Percentiles rank a stretch among this genome's conserved stretches.
Evolutionary conservation across 2,797 vertebrate genomes (phyloP).

Genomic region (Cynopterus sphinx): DNA sequence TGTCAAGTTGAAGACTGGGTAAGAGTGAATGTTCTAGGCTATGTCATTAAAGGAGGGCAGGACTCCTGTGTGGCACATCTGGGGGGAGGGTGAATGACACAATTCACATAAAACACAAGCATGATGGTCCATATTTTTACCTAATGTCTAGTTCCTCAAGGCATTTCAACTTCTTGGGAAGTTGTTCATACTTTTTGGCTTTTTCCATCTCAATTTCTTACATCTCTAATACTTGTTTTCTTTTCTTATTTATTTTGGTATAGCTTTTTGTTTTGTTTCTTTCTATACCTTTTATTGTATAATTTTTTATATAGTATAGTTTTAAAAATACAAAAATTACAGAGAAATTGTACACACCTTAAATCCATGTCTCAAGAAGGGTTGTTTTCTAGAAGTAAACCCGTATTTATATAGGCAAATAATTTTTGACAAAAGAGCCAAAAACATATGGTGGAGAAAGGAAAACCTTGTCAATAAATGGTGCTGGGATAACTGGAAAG

Average conservation of each 20-base stretch:
- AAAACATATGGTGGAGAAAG: too few relatives aligned
- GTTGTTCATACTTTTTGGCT: background rate
- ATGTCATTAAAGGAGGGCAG: background rate
- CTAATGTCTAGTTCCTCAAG: background rate
- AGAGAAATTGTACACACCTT: background rate
- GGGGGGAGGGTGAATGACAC: accelerated
- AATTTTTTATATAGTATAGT: background rate
- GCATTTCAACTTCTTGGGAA: background rate
- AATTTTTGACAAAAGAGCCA: too few relatives aligned
- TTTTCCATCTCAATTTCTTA: background rate
- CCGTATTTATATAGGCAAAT: too few relatives aligned
- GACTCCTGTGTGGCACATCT: background rate
- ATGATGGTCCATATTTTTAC: background rate
- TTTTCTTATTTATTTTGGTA: background rate
- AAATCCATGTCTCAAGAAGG: background rate
- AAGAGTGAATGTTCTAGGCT: background rate
- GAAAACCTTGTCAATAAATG: too few relatives aligned
- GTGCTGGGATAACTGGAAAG: too few relatives aligned
- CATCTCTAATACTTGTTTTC: background rate
- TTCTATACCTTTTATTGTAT: background rate
- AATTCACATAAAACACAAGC: background rate
- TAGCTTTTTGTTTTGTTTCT: background rate
- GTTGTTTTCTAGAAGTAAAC: too few relatives aligned
- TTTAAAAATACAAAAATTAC: background rate
- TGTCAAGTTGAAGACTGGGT: background rate